Conservation (phyloP, 2,113 vertebrate species). For the Mellivora capensis region DNA sequence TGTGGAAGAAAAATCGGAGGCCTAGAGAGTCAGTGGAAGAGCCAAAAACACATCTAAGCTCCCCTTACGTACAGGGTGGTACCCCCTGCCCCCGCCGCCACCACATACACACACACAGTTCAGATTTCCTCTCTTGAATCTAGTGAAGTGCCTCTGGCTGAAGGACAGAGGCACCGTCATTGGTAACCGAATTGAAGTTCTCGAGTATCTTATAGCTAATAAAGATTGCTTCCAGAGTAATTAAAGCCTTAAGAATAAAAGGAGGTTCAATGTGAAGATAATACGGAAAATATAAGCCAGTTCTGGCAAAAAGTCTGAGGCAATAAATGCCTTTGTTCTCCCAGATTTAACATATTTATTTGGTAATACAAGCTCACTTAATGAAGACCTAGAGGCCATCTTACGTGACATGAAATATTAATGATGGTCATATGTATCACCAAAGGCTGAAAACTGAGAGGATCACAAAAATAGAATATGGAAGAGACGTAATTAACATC, state of each 20-base stretch:
- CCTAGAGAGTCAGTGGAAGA: neutral
- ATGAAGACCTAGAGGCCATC: constrained; percentile 45
- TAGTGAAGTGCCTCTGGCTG: neutral
- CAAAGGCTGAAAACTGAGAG: constrained; percentile 48
- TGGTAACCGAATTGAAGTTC: neutral
- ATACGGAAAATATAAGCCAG: neutral
- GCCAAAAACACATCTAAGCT: neutral
- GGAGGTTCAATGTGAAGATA: neutral
- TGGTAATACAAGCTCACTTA: constrained; percentile 13
- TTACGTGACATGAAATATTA: constrained; percentile 46
- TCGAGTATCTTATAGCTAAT: neutral
- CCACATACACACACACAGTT: neutral
- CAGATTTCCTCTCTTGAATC: neutral
- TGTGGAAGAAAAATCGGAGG: neutral
- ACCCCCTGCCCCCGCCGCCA: rapidly evolving
- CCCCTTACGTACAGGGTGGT: rapidly evolving
- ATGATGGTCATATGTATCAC: constrained; percentile 41
- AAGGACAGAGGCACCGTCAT: neutral
- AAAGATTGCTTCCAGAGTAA: neutral
- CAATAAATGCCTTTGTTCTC: constrained; percentile 17
- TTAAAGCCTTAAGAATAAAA: neutral
- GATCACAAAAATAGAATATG: constrained; percentile 27
- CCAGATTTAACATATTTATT: neutral
- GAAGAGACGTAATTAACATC: constrained; percentile 49
- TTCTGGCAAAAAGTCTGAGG: neutral